These are phyloP conservation scores for Zelleria hepariella DNA, from an alignment of 2,888 invertebrate species.

Conservation along the genomic window DNA sequence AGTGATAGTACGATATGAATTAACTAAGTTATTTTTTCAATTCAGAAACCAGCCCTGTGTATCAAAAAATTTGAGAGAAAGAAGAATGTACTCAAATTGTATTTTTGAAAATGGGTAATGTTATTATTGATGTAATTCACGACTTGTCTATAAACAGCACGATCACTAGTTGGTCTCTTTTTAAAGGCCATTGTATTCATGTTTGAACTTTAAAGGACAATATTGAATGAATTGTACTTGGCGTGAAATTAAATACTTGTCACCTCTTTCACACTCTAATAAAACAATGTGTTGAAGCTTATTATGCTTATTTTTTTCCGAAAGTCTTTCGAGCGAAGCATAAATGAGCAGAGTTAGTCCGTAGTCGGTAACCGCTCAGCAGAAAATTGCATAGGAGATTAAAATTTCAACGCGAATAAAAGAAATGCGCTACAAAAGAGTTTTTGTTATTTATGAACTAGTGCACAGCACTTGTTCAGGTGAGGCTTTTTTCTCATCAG, in stretches of 20 bases:
- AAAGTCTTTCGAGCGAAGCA: not conserved
- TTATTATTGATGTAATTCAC: too few relatives aligned
- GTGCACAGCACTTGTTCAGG: not conserved
- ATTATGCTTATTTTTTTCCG: not conserved
- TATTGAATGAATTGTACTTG: too few relatives aligned
- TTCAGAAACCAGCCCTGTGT: too few relatives aligned
- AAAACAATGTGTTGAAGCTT: not conserved
- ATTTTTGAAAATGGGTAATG: too few relatives aligned
- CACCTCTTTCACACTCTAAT: not conserved
- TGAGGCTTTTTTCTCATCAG: not conserved
- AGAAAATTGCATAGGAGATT: slow-evolving; percentile 14
- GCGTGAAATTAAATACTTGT: not conserved
- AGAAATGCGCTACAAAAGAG: not conserved
- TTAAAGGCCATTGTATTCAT: too few relatives aligned
- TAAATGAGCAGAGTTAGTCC: not conserved
- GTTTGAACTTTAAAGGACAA: too few relatives aligned
- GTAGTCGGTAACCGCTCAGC: not conserved
- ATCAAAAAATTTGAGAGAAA: too few relatives aligned
- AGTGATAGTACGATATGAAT: too few relatives aligned
- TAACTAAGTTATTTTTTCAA: too few relatives aligned
- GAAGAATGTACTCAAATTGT: too few relatives aligned
- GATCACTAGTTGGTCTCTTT: too few relatives aligned
- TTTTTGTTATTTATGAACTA: slow-evolving; percentile 3
- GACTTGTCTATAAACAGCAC: too few relatives aligned
- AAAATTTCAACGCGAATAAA: slow-evolving; percentile 5